phyloP scores from a whole-genome alignment of 2,888 invertebrate species.

The Tetramorium bicarinatum region DNA sequence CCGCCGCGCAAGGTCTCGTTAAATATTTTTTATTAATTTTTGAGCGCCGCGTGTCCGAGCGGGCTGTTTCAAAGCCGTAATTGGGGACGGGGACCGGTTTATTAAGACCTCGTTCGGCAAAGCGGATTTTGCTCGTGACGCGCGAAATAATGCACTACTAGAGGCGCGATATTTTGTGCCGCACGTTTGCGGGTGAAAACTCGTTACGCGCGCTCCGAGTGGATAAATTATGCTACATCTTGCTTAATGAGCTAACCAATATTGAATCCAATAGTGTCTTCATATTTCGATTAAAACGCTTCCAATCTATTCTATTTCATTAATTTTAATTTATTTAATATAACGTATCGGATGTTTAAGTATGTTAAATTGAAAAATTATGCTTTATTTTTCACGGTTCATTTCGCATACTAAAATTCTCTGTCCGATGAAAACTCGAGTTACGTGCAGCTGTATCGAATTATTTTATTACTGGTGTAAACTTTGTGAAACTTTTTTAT shows the following conservation, averaged over 20 bases:
- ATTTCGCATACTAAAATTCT: neutral
- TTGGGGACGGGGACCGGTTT: conserved; percentile 48
- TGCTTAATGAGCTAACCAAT: conserved; percentile 47
- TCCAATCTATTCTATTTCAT: neutral
- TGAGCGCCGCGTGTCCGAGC: conserved; percentile 27
- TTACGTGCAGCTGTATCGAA: neutral
- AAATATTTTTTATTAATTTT: conserved; percentile 45
- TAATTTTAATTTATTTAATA: neutral
- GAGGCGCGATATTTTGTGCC: conserved; percentile 37
- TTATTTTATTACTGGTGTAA: neutral
- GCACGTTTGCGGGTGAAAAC: conserved; percentile 38
- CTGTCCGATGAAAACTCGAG: neutral
- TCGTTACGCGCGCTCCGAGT: conserved; percentile 37
- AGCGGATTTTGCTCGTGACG: conserved; percentile 44
- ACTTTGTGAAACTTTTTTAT: neutral
- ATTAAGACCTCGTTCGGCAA: conserved; percentile 49
- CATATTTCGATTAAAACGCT: neutral
- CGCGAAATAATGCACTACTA: conserved; percentile 47
- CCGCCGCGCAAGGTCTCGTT: conserved; percentile 29
- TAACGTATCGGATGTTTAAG: neutral
- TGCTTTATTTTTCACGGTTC: neutral
- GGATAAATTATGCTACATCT: conserved; percentile 40
- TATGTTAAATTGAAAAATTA: neutral
- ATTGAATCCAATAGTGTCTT: conserved; percentile 29
- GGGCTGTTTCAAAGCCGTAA: conserved; percentile 40